These are phyloP conservation scores for Linnaemya tessellans DNA, from an alignment of 2,888 invertebrate genomes.

Conservation along the genomic window DNA sequence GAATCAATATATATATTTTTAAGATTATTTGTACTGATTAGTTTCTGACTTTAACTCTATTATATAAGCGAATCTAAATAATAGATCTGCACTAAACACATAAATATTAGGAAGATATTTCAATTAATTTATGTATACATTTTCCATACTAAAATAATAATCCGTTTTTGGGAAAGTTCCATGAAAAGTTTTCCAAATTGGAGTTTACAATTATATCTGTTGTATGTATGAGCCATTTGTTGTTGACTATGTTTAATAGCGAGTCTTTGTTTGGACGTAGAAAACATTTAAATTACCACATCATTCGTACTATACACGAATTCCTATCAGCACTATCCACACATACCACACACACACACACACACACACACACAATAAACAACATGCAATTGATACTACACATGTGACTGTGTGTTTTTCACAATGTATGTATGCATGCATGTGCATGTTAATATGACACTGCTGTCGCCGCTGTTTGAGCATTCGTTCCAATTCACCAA, in stretches of 20 bases:
- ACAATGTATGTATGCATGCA: neutral
- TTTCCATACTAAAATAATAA: no score
- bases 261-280: constrained; percentile 22
- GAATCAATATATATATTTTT: no score
- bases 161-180: no score
- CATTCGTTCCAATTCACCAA: constrained; percentile 80
- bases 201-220: no score
- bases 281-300: constrained; percentile 48
- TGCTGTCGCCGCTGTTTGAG: constrained; percentile 76
- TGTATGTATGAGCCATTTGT: neutral
- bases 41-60: no score
- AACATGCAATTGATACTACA: neutral
- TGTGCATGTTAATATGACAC: constrained; percentile 30
- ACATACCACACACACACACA: no score
- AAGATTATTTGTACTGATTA: no score
- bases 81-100: no score
- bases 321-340: neutral
- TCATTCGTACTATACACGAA: constrained; percentile 11
- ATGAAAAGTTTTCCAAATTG: neutral
- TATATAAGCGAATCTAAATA: no score
- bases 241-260: neutral
- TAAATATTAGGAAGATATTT: no score
- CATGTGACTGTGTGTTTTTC: neutral
- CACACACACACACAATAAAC: constrained; percentile 20
- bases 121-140: no score